These are phyloP conservation scores for Illadopsis cleaveri DNA, from an alignment of 2,113 vertebrate species.

Conservation along the genomic window DNA sequence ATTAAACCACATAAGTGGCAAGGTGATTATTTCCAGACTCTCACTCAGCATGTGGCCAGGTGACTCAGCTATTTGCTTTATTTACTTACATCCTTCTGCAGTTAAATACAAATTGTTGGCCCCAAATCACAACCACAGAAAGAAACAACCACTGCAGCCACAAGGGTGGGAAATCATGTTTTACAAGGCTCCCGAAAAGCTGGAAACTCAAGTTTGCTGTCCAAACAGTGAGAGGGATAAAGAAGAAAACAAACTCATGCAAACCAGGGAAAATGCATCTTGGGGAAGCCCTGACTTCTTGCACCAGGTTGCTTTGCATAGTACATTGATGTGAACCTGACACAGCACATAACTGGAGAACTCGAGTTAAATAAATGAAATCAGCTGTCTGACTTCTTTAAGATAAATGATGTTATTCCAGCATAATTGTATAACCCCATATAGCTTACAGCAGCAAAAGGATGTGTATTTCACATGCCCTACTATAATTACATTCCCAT, in stretches of 20 bases:
- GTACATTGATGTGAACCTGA: constrained; percentile 65
- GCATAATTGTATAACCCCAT: constrained; percentile 76
- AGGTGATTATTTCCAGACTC: neutral
- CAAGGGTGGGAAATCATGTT: neutral
- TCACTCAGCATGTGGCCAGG: neutral
- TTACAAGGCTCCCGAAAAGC: neutral
- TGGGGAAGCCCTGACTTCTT: constrained; percentile 2
- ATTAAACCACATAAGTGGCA: neutral
- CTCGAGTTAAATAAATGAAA: constrained; percentile 76
- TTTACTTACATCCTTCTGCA: neutral
- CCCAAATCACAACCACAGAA: neutral
- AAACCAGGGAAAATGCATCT: neutral
- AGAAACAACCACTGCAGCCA: neutral
- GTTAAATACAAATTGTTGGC: neutral
- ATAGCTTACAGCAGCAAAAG: constrained; percentile 79
- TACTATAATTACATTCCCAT: constrained; percentile 80
- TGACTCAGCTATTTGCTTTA: neutral
- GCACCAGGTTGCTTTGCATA: constrained; percentile 16
- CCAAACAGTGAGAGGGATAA: neutral
- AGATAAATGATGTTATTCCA: constrained; percentile 80
- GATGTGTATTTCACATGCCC: constrained; percentile 80
- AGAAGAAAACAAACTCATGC: neutral
- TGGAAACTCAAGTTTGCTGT: neutral
- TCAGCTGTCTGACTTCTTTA: constrained; percentile 76
- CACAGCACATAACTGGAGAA: constrained; percentile 62